Evolutionary conservation across 2,888 invertebrate species (phyloP), one percentile per base, ranked within the genome.

Genomic region (Meta bourneti): DNA sequence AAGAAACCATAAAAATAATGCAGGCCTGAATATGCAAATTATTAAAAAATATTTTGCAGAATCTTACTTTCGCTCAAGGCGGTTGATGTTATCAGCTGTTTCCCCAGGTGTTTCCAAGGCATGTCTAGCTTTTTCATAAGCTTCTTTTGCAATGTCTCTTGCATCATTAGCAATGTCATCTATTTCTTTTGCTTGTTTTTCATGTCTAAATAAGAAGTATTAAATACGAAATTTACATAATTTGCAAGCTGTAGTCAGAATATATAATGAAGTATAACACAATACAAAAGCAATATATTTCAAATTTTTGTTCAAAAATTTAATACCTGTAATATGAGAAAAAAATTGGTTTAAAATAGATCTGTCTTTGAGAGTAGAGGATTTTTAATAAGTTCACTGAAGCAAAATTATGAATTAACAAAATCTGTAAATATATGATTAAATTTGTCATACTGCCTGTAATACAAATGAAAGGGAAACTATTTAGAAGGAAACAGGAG

Each of bases 61-160:
- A 94, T 91, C 80, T 49, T 71, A 94, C 94, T 94, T 95, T 96
- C 96, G 96, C 96, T 93, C 92, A 54, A 94, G 89, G 49, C 91
- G 93, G 52, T 93, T 90, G 69, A 94, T 93, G 51, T 94, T 94
- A 80, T 93, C 93, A 16, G 93, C 88, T 72, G 97, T 97, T 94
- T 97, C 97, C 72, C 96, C 96, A 94, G 97, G 97, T 94, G 97
- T 96, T 19, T 96, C 96, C 78, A 97, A 96, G 0, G 97, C 97
- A 93, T 97, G 97, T 94, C 97, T 97, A 0, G 98, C 98, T 79
- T 97, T 95, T 93, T 97, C 96, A 94, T 97, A 97, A 0, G 98
- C 98, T 93, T 97, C 96, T 8, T 96, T 95, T 0, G 98, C 98
- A 0, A 97, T 97, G 94, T 98, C 97, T 93, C 97, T 96, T 0